A percentile compares a stretch with the other conserved stretches of the same genome.
These are phyloP conservation scores for Aporrectodea caliginosa DNA, from an alignment of 1,140 invertebrate genomes.

Conservation along the genomic window DNA sequence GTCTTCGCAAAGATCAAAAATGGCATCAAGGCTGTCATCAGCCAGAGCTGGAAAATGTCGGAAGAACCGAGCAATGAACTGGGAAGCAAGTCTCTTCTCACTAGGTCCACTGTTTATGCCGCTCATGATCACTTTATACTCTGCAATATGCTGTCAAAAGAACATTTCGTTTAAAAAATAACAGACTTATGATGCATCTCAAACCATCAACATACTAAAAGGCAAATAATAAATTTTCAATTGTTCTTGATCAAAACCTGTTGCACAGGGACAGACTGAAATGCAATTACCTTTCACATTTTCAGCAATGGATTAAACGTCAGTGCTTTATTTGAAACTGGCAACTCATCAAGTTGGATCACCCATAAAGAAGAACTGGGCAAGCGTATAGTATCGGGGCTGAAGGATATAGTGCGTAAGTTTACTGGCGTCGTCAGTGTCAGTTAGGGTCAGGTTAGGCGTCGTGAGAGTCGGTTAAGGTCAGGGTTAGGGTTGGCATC, in stretches of 20 bases:
- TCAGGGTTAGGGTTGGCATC: too few species aligned
- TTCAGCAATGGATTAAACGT: too few species aligned
- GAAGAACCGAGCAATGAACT: conserved; percentile 92
- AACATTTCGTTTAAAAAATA: background rate
- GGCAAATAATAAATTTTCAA: background rate
- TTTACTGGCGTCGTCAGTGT: too few species aligned
- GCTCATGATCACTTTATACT: conserved; percentile 78
- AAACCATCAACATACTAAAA: background rate
- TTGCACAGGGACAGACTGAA: background rate
- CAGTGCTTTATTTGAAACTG: too few species aligned
- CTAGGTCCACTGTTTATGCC: conserved; percentile 62
- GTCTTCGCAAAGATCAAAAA: conserved; percentile 93
- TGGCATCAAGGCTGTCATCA: conserved; percentile 81
- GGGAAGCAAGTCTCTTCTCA: conserved; percentile 87
- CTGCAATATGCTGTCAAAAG: conserved; percentile 74
- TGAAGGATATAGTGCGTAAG: too few species aligned
- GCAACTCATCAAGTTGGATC: too few species aligned
- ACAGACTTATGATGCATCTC: background rate
- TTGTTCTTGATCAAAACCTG: background rate
- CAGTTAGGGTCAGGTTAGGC: too few species aligned
- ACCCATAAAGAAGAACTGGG: too few species aligned
- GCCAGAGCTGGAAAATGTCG: conserved; percentile 81
- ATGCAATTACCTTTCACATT: too few species aligned
- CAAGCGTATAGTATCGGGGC: too few species aligned
- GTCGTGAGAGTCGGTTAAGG: too few species aligned